Evolutionary conservation across 64 coral and sea anemone species (phyloP).

Genomic region (Cladopsammia gracilis): DNA sequence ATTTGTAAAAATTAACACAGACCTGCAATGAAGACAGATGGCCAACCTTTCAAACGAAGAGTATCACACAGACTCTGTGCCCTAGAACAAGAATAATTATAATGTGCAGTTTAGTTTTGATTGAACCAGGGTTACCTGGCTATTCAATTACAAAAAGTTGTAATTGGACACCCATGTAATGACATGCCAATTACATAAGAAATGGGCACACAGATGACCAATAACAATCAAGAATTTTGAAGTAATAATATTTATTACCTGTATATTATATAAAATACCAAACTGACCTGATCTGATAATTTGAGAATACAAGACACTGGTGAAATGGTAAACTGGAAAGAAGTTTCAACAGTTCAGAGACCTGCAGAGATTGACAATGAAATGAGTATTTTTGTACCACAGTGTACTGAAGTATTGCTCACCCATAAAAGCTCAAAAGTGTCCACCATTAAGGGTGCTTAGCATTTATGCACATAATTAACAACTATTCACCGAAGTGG

Average conservation of each 20-base stretch:
- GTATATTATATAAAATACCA: not conserved
- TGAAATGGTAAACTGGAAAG: slow-evolving; percentile 85
- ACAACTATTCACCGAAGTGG: no score
- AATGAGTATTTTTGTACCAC: not conserved
- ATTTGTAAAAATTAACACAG: not conserved
- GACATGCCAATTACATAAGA: no score
- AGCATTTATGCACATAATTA: no score
- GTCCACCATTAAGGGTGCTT: no score
- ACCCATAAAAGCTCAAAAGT: no score
- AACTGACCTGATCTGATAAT: slow-evolving; percentile 96
- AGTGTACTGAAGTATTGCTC: no score
- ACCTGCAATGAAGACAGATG: slow-evolving; percentile 96
- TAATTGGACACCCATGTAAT: no score
- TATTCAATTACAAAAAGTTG: no score
- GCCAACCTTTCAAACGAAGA: slow-evolving; percentile 93
- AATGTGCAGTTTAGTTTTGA: not conserved
- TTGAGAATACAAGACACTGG: slow-evolving; percentile 97
- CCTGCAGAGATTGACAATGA: slow-evolving; percentile 29
- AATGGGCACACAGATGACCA: no score
- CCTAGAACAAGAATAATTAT: slow-evolving; percentile 24
- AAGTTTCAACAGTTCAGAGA: slow-evolving; percentile 76
- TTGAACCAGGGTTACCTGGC: no score
- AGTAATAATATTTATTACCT: no score
- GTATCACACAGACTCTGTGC: slow-evolving; percentile 93
- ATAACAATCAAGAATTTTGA: no score